These are phyloP conservation scores for Parnassius glacialis DNA, from an alignment of 2,888 invertebrate genomes.

Conservation along the genomic window DNA sequence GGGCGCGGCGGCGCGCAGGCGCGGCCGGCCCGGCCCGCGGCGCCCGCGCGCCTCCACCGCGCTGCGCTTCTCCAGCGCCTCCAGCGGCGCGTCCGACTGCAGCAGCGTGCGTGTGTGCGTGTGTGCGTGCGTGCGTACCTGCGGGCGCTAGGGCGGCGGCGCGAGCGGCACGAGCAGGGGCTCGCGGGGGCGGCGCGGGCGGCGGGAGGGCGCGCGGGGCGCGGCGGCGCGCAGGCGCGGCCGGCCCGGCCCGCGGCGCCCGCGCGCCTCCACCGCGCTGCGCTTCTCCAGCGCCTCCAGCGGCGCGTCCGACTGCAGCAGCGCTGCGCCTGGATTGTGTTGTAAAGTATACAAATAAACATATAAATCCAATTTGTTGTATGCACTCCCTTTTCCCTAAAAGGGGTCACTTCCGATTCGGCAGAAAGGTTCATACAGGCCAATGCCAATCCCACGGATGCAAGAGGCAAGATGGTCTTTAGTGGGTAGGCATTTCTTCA, in stretches of 20 bases:
- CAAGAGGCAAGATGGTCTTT: no score
- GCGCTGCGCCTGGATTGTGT: conserved; percentile 48
- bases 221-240: conserved; percentile 53
- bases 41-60: conserved; percentile 24
- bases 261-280: conserved; percentile 14
- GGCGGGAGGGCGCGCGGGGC: conserved; percentile 36
- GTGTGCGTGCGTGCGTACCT: not conserved
- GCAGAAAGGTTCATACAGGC: no score
- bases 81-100: conserved; percentile 60
- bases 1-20: conserved; percentile 50
- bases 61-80: conserved; percentile 37
- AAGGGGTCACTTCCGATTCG: no score
- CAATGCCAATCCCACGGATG: no score
- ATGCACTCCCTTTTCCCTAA: no score
- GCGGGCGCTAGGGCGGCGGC: conserved; percentile 60
- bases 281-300: conserved; percentile 45
- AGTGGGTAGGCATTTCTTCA: no score
- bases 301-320: conserved; percentile 61
- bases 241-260: conserved; percentile 42
- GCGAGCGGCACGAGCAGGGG: conserved; percentile 77
- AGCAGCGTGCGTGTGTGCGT: conserved; percentile 43
- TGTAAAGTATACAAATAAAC: no score
- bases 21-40: conserved; percentile 46
- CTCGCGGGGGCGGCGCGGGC: conserved; percentile 54
- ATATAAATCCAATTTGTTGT: no score